These are phyloP conservation scores for Machimus rusticus DNA, from an alignment of 2,888 invertebrate genomes.

Conservation along the genomic window DNA sequence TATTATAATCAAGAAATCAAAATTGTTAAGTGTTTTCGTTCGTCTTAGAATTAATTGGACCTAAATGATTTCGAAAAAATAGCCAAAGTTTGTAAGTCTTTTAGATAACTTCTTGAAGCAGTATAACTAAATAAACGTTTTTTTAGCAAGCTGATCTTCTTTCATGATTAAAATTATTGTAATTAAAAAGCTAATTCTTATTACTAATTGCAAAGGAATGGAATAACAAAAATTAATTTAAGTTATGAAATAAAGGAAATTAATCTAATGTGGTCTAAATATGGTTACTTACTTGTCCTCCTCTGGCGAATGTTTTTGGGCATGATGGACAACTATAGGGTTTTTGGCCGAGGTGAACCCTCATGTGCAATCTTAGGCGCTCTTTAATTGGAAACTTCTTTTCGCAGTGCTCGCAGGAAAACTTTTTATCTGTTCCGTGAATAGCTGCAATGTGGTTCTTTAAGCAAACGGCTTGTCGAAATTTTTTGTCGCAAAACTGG, in stretches of 20 bases:
- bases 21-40: too few relatives aligned
- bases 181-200: too few relatives aligned
- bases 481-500: constrained; percentile 70
- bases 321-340: constrained; percentile 72
- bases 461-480: constrained; percentile 70
- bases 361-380: constrained; percentile 75
- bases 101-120: too few relatives aligned
- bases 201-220: too few relatives aligned
- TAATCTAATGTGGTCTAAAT: neutral
- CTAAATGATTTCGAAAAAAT: too few relatives aligned
- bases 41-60: too few relatives aligned
- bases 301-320: constrained; percentile 73
- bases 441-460: constrained; percentile 67
- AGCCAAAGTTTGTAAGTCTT: too few relatives aligned
- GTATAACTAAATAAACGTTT: too few relatives aligned
- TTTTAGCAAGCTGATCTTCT: too few relatives aligned
- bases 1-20: neutral
- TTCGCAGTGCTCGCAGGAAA: constrained; percentile 76
- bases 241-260: neutral
- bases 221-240: too few relatives aligned
- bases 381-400: constrained; percentile 81
- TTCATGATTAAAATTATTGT: too few relatives aligned
- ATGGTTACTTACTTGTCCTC: constrained; percentile 69
- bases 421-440: constrained; percentile 62
- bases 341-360: constrained; percentile 76